Conservation (phyloP, 2,888 invertebrate species). For the Eupithecia dodoneata region DNA sequence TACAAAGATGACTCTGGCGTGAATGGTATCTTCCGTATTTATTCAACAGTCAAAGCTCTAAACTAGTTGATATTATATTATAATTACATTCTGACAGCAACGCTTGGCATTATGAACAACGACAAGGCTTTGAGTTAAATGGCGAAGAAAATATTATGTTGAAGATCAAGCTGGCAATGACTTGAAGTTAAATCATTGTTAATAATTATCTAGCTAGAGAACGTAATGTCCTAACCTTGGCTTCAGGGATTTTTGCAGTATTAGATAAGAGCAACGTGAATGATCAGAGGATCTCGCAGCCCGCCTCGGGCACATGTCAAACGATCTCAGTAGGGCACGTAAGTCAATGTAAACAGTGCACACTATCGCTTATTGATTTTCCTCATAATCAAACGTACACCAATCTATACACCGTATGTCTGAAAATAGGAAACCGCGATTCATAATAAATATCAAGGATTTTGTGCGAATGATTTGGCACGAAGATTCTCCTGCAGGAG, state of each 20-base stretch:
- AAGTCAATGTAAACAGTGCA: constrained; percentile 44
- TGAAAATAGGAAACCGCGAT: background rate
- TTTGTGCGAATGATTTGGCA: background rate
- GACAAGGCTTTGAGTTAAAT: background rate
- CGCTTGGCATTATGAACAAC: background rate
- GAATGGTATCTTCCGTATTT: background rate
- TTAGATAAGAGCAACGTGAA: constrained; percentile 59
- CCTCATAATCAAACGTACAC: background rate
- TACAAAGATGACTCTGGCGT: background rate
- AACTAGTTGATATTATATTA: background rate
- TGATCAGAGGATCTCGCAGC: constrained; percentile 41
- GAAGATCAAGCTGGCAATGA: background rate
- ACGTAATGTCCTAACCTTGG: constrained; percentile 59
- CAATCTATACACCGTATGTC: background rate
- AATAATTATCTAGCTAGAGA: constrained; percentile 27
- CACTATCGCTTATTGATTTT: constrained; percentile 36
- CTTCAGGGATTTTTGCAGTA: constrained; percentile 54
- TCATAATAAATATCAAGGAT: background rate
- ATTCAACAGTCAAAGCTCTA: constrained; percentile 6
- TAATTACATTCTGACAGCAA: background rate
- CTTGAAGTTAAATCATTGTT: background rate
- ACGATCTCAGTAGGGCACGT: constrained; percentile 51
- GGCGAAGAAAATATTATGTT: background rate
- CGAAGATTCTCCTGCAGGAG: background rate
- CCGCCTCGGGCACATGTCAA: constrained; percentile 56